Percentiles rank a stretch among this genome's conserved stretches.
phyloP scores from a whole-genome alignment of 2,113 vertebrate genomes.

The Climacteris rufus region DNA sequence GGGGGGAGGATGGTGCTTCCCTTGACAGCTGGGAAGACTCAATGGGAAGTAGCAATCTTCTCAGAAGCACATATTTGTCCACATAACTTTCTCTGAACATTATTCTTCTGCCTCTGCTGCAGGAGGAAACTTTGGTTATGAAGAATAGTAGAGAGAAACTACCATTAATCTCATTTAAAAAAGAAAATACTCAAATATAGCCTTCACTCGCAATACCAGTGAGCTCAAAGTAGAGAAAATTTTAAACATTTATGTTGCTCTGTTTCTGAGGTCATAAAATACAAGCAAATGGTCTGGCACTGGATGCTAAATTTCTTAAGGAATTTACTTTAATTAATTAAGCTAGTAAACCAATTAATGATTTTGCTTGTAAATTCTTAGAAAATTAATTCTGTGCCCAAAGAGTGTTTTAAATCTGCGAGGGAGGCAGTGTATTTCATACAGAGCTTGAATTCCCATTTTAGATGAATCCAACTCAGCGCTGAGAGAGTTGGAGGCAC shows the following conservation, averaged over 20 bases:
- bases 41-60: background rate
- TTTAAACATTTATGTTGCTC: conserved; percentile 11
- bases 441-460: background rate
- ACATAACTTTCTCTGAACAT: background rate
- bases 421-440: background rate
- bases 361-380: conserved; percentile 54
- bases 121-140: background rate
- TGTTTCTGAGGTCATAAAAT: background rate
- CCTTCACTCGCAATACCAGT: fast-evolving
- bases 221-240: background rate
- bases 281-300: conserved; percentile 32
- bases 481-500: background rate
- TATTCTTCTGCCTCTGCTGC: background rate
- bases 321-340: conserved; percentile 52
- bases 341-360: conserved; percentile 62
- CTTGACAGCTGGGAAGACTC: background rate
- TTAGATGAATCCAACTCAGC: background rate
- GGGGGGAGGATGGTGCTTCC: background rate
- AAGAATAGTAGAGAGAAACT: background rate
- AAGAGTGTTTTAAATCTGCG: conserved; percentile 38
- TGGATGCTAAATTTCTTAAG: conserved; percentile 31
- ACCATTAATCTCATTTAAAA: conserved; percentile 1
- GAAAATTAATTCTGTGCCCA: conserved; percentile 58
- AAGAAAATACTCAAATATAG: background rate
- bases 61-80: background rate